Percentiles rank a stretch among this genome's conserved stretches.
phyloP scores from a whole-genome alignment of 2,113 vertebrate genomes.

The Balaenoptera acutorostrata region DNA sequence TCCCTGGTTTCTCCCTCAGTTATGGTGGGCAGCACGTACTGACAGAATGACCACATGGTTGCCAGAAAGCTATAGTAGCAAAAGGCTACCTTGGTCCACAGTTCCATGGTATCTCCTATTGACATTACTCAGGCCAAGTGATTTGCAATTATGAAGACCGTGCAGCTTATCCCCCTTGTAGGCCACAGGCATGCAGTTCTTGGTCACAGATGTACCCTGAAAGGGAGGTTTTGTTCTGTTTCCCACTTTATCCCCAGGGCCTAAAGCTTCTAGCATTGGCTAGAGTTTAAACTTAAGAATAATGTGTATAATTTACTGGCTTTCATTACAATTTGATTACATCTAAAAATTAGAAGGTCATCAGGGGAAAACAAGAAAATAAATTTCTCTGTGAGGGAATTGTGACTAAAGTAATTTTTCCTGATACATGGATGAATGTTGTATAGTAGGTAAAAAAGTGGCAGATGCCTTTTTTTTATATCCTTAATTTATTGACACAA shows the following conservation, averaged over 20 bases:
- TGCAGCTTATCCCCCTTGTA: neutral
- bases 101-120: neutral
- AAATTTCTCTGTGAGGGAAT: constrained; percentile 33
- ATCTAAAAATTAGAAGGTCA: constrained; percentile 55
- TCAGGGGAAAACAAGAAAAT: constrained; percentile 48
- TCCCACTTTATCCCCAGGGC: neutral
- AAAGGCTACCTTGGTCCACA: neutral
- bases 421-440: constrained; percentile 51
- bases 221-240: neutral
- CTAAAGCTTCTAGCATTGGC: neutral
- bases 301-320: neutral
- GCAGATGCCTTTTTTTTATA: constrained; percentile 59
- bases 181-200: neutral
- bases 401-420: constrained; percentile 50
- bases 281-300: neutral
- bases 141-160: neutral
- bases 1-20: neutral
- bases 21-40: neutral
- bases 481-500: constrained; percentile 64
- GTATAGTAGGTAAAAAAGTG: constrained; percentile 17
- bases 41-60: neutral
- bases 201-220: neutral
- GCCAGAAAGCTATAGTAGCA: neutral
- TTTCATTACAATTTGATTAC: constrained; percentile 38
- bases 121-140: neutral